A percentile compares a stretch with the other conserved stretches of the same genome.
phyloP scores from a whole-genome alignment of 2,888 invertebrate species.

The Scrobipalpa atriplicella region DNA sequence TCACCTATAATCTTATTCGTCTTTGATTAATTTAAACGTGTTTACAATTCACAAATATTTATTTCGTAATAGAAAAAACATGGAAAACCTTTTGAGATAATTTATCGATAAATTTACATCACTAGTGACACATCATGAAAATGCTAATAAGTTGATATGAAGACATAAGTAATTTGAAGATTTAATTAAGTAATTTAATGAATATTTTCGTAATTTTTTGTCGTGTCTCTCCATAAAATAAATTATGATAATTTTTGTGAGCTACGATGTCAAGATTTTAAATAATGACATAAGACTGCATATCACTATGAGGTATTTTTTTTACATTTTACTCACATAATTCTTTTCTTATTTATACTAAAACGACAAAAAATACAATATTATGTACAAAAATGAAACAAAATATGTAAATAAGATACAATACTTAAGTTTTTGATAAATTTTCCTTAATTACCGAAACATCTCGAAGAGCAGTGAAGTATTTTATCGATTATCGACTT shows the following conservation, averaged over 20 bases:
- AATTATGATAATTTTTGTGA: conserved; percentile 6
- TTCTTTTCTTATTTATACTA: too few species aligned
- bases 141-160: conserved; percentile 18
- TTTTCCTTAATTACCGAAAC: too few species aligned
- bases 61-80: neutral
- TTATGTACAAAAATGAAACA: too few species aligned
- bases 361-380: too few species aligned
- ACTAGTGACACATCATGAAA: conserved; percentile 1
- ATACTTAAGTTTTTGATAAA: too few species aligned
- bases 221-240: neutral
- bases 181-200: conserved; percentile 14
- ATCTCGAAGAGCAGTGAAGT: neutral
- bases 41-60: too few species aligned
- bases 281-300: neutral
- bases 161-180: conserved; percentile 19
- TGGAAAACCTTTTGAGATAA: neutral
- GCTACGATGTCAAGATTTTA: neutral
- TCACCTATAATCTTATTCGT: too few species aligned
- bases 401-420: too few species aligned
- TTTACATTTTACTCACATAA: conserved; percentile 2
- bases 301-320: neutral
- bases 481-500: conserved; percentile 16
- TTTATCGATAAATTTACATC: conserved; percentile 4
- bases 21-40: too few species aligned
- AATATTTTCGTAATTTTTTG: conserved; percentile 3